Evolutionary conservation across 2,113 vertebrate genomes (phyloP), one percentile per base, ranked within the genome.

Genomic region (Mystacornis crossleyi): DNA sequence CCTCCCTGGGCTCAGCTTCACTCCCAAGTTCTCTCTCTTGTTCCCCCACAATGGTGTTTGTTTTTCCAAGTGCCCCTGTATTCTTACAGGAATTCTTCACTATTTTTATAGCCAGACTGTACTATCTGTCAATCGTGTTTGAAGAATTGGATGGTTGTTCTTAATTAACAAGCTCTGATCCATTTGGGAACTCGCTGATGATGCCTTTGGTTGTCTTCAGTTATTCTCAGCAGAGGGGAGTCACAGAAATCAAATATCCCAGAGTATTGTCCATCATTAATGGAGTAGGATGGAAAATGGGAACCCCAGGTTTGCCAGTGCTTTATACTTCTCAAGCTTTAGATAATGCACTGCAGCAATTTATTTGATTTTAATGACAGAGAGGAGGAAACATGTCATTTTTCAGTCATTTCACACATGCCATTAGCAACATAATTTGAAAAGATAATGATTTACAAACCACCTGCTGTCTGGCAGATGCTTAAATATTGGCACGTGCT

Each of bases 391-490:
- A 95, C 90, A 55, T 95, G 90, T 86, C 97, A 96, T 92, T 91
- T 95, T 70, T 90, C 81, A 92, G 86, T 89, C 87, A 78, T 95
- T 98, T 97, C 86, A 94, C 74, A 95, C 66, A 95, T 87, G 29
- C 48, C 82, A 95, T 95, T 92, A 97, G 94, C 86, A 72, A 74
- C 40, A 74, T 95, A 90, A 96, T 96, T 88, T 57, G 66, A 79
- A 97, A 96, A 93, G 80, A 95, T 89, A 96, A 97, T 86, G 93
- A 93, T 95, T 97, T 95, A 92, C 93, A 95, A 97, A 74, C 94
- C 73, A 94, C 79, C 80, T 97, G 70, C 86, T 95, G 62, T 93
- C 65, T 95, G 83, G 90, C 84, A 98, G 91, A 97, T 97, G 84
- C 58, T 96, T 94, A 94, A 96, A 77, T 92, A 95, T 81, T 73